Evolutionary conservation across 1,140 invertebrate genomes (phyloP).

Genomic region (Sinonovacula constricta): DNA sequence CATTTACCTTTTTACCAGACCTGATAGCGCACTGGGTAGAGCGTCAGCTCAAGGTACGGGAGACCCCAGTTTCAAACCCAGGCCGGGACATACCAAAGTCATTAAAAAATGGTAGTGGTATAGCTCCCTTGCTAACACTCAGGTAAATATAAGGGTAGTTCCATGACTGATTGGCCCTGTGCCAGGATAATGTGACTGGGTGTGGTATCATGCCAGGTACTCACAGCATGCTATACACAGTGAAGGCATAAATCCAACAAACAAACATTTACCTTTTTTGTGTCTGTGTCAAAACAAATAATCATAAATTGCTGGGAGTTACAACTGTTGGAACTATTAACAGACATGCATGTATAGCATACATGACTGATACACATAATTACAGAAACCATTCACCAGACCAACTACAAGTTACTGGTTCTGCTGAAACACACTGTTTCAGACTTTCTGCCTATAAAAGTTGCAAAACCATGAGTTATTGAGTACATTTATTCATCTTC

Average conservation of each 20-base stretch:
- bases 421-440: no score
- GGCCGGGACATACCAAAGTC: background rate
- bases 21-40: background rate
- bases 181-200: background rate
- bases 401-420: no score
- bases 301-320: no score
- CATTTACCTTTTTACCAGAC: background rate
- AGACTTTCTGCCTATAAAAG: no score
- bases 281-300: no score
- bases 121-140: background rate
- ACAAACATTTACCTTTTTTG: no score
- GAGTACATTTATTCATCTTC: no score
- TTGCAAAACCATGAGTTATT: no score
- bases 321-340: no score
- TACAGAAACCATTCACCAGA: no score
- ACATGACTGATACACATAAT: no score
- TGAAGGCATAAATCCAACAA: background rate
- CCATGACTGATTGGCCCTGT: background rate
- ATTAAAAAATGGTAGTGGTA: background rate
- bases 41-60: background rate
- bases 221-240: background rate
- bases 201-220: background rate
- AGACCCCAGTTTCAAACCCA: background rate
- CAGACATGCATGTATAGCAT: no score
- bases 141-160: background rate